phyloP scores from a whole-genome alignment of 2,113 vertebrate genomes.

The Phodopus roborovskii region DNA sequence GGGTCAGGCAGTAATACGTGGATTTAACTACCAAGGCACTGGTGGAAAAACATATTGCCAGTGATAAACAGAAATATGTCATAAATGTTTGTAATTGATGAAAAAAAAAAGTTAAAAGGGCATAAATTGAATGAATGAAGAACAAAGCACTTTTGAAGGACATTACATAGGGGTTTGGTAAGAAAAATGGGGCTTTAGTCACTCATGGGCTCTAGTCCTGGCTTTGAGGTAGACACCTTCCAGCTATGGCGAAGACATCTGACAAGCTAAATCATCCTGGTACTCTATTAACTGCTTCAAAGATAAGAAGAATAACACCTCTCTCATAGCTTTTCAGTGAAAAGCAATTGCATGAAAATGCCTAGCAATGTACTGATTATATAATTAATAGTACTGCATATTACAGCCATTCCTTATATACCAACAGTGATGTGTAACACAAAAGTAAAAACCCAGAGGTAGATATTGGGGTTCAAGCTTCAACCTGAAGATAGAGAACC shows the following conservation, averaged over 20 bases:
- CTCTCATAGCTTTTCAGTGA: background rate
- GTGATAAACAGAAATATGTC: slow-evolving; percentile 56
- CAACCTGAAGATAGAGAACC: too few relatives aligned
- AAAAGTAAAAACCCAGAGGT: too few relatives aligned
- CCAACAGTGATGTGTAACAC: background rate
- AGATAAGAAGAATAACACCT: background rate
- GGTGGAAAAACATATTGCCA: slow-evolving; percentile 58
- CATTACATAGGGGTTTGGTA: background rate
- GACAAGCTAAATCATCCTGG: background rate
- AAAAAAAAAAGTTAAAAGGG: slow-evolving; percentile 58
- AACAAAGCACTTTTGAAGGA: slow-evolving; percentile 45
- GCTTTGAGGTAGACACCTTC: background rate
- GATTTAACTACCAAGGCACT: slow-evolving; percentile 59
- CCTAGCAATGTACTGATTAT: background rate
- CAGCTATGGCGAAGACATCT: background rate
- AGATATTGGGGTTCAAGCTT: too few relatives aligned
- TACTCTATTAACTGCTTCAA: background rate
- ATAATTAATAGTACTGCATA: background rate
- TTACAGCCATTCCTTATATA: background rate
- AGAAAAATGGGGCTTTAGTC: background rate
- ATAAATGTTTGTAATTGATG: slow-evolving; percentile 65
- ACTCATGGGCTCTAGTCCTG: background rate
- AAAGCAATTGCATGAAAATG: background rate
- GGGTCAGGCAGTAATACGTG: slow-evolving; percentile 42
- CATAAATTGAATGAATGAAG: slow-evolving; percentile 17